Evolutionary conservation across 2,797 vertebrate species (phyloP).

Genomic region (Micrastur ruficollis): DNA sequence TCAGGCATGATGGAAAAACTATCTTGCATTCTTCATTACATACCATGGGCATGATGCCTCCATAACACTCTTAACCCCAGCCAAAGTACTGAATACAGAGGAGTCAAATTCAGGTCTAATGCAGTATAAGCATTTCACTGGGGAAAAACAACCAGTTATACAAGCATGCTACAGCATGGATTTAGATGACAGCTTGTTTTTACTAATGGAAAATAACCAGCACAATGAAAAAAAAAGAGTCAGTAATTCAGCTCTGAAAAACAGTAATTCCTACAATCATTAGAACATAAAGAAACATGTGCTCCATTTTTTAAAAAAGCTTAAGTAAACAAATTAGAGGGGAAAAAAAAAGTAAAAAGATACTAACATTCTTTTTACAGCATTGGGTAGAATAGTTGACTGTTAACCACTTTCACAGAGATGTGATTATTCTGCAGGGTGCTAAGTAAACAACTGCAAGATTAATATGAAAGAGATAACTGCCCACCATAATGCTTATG

Average conservation of each 20-base stretch:
- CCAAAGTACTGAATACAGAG: not conserved
- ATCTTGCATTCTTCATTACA: not conserved
- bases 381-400: not conserved
- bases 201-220: not conserved
- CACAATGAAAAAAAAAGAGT: not conserved
- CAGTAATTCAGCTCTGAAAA: slow-evolving; percentile 34
- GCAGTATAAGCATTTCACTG: not conserved
- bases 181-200: slow-evolving; percentile 30
- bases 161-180: not conserved
- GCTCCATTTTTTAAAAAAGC: not conserved
- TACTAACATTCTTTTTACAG: not conserved
- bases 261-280: not conserved
- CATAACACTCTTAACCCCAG: not conserved
- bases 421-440: not conserved
- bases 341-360: not conserved
- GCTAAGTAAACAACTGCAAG: not conserved
- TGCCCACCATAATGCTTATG: not conserved
- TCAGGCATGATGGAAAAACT: not conserved
- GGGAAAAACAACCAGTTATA: slow-evolving; percentile 14
- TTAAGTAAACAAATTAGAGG: not conserved
- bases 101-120: not conserved
- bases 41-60: not conserved
- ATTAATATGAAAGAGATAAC: not conserved
- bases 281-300: not conserved
- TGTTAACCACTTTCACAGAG: not conserved